phyloP scores from a whole-genome alignment of 2,797 vertebrate genomes.

The Sphaeramia orbicularis region DNA sequence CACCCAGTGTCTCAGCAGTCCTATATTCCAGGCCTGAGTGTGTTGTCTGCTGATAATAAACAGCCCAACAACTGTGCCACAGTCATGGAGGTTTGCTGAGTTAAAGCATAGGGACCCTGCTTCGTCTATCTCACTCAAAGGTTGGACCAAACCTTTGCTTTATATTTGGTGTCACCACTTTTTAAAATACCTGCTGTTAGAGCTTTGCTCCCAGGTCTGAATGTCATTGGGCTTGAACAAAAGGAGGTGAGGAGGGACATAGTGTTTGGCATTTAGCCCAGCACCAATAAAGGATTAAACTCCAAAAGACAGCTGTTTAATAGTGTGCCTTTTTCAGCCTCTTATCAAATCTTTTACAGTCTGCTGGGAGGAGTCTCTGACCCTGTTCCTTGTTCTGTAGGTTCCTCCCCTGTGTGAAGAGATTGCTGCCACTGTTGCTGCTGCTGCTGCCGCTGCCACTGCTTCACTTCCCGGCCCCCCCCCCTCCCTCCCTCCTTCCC shows the following conservation, averaged over 20 bases:
- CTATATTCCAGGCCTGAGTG: slow-evolving; percentile 60
- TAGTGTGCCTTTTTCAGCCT: slow-evolving; percentile 55
- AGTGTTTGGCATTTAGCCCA: slow-evolving; percentile 55
- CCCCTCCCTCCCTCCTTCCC: background rate
- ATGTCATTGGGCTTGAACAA: slow-evolving; percentile 39
- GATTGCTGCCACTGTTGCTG: slow-evolving; percentile 25
- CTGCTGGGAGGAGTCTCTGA: slow-evolving; percentile 56
- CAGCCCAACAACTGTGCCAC: slow-evolving; percentile 44
- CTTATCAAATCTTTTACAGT: slow-evolving; percentile 65
- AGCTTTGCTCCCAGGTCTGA: slow-evolving; percentile 53
- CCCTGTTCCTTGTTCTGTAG: slow-evolving; percentile 69
- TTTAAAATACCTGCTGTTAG: slow-evolving; percentile 54
- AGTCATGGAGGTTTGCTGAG: slow-evolving; percentile 56
- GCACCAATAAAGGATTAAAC: slow-evolving; percentile 63
- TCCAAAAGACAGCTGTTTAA: slow-evolving; percentile 72
- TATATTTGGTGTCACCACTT: slow-evolving; percentile 44
- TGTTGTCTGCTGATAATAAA: slow-evolving; percentile 81
- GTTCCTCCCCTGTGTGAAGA: slow-evolving; percentile 55
- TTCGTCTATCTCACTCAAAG: slow-evolving; percentile 44
- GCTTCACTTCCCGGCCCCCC: slow-evolving; percentile 46
- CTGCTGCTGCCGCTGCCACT: slow-evolving; percentile 20
- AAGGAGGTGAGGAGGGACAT: slow-evolving; percentile 13
- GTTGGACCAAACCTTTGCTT: slow-evolving; percentile 56
- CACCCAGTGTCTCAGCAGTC: slow-evolving; percentile 62
- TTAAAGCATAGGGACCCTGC: slow-evolving; percentile 27